phyloP scores from a whole-genome alignment of 1,140 invertebrate species.

The Armadillidium nasatum region DNA sequence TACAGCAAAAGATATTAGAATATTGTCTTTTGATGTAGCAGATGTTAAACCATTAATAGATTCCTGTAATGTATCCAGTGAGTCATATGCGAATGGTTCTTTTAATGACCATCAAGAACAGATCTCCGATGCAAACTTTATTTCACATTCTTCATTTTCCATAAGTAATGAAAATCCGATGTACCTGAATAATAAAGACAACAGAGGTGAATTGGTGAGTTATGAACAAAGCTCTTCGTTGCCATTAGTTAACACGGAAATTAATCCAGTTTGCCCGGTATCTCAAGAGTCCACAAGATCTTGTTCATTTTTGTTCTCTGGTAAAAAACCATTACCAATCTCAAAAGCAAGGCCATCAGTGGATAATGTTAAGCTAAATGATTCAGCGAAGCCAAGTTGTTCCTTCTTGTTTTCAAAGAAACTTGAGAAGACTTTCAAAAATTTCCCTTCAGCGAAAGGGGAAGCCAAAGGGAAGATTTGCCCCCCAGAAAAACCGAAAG shows the following conservation, averaged over 20 bases:
- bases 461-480: background rate
- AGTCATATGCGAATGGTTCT: no score
- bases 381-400: background rate
- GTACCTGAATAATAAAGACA: no score
- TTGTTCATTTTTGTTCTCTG: background rate
- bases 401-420: background rate
- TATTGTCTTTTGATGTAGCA: background rate
- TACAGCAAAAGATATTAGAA: background rate
- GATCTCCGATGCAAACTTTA: no score
- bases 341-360: background rate
- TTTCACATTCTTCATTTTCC: no score
- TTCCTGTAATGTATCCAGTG: background rate
- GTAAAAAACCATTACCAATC: background rate
- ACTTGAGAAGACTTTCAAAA: background rate
- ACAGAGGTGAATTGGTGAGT: no score
- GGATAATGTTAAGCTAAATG: background rate
- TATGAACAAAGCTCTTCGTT: no score
- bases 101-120: no score
- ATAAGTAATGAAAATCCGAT: no score
- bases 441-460: background rate
- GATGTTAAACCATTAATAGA: background rate
- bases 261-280: background rate
- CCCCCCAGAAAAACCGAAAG: background rate
- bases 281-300: background rate
- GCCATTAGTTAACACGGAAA: no score